Percentiles rank a stretch among this genome's conserved stretches.
phyloP scores from a whole-genome alignment of 2,113 vertebrate species.

The Trogon melanurus region DNA sequence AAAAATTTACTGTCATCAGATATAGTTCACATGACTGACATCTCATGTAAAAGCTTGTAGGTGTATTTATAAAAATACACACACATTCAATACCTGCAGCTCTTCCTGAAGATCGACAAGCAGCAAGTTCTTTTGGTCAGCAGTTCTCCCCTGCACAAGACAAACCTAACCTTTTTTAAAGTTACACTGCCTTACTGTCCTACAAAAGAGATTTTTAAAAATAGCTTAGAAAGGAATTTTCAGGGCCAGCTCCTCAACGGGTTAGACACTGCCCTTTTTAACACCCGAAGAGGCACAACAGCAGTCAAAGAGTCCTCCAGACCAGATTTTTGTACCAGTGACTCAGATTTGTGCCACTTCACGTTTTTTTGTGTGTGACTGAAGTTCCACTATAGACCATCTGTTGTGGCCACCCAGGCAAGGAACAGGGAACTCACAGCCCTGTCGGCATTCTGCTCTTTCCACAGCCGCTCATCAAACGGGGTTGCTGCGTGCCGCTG shows the following conservation, averaged over 20 bases:
- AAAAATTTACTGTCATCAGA: not conserved
- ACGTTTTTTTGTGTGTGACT: not conserved
- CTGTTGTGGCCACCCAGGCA: constrained; percentile 14
- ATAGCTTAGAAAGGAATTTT: not conserved
- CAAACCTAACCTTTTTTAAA: not conserved
- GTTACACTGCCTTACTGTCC: not conserved
- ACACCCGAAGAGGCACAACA: not conserved
- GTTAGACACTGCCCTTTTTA: not conserved
- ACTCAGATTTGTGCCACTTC: constrained; percentile 14
- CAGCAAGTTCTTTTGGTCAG: not conserved
- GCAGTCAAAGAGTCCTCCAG: not conserved
- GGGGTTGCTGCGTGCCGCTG: not conserved
- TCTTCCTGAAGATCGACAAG: not conserved
- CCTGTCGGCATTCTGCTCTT: not conserved
- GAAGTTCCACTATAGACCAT: constrained; percentile 23
- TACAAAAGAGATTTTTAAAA: not conserved
- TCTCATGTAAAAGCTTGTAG: not conserved
- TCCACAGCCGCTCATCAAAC: not conserved
- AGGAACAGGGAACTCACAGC: not conserved
- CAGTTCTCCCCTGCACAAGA: not conserved
- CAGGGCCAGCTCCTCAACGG: not conserved
- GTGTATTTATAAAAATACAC: not conserved
- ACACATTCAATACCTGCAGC: not conserved
- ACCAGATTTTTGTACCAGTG: not conserved
- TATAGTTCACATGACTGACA: not conserved